These are phyloP conservation scores for Macropodus opercularis DNA, from an alignment of 2,797 vertebrate species.

Conservation along the genomic window DNA sequence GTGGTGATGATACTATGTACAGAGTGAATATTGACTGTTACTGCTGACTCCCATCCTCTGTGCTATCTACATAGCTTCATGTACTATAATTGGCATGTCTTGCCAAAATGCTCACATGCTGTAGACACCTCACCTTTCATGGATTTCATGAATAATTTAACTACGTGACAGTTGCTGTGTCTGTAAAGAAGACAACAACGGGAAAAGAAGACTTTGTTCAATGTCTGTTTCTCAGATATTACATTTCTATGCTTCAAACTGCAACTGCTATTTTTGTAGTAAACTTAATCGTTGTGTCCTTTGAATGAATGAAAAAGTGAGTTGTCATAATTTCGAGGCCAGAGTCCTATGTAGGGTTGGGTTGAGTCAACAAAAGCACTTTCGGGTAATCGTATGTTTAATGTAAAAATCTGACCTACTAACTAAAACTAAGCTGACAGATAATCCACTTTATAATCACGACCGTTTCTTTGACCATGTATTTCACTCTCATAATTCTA, in stretches of 20 bases:
- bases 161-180: no score
- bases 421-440: not conserved
- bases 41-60: constrained; percentile 9
- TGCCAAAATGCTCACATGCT: constrained; percentile 12
- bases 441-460: not conserved
- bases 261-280: no score
- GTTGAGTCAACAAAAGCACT: no score
- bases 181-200: no score
- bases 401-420: not conserved
- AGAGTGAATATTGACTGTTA: constrained; percentile 14
- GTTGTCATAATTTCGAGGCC: no score
- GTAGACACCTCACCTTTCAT: not conserved
- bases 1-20: constrained; percentile 45
- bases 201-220: not conserved
- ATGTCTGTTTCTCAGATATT: no score
- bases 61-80: constrained; percentile 3
- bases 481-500: constrained; percentile 10
- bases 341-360: not conserved
- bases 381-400: no score
- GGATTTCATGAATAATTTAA: not conserved
- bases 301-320: constrained; percentile 8
- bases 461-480: not conserved
- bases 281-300: no score
- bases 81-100: no score
- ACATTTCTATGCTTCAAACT: no score